Percentiles rank a stretch among this genome's conserved stretches.
Conservation (phyloP, 2,113 vertebrate species). For the Corythaixoides concolor region DNA sequence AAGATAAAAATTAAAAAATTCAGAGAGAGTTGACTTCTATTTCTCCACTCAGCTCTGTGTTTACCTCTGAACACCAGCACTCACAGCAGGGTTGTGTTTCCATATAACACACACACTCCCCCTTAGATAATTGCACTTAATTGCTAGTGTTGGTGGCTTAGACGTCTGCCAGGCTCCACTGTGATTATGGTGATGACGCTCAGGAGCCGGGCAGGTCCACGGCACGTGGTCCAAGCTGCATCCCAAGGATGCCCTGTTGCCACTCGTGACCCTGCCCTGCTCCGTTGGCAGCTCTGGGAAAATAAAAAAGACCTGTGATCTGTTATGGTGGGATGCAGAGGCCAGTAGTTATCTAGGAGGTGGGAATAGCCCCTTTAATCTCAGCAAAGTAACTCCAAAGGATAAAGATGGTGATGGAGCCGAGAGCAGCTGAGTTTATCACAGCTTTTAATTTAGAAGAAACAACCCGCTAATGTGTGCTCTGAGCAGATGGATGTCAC, state of each 20-base stretch:
- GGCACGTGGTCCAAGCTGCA: accelerated
- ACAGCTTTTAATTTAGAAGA: conserved; percentile 19
- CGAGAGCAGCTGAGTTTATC: background rate
- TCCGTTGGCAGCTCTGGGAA: background rate
- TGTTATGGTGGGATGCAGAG: background rate
- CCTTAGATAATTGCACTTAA: background rate
- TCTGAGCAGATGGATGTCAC: conserved; percentile 16
- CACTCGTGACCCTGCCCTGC: accelerated
- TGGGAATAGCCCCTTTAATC: background rate
- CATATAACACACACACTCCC: background rate
- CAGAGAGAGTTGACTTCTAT: background rate
- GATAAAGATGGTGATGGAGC: background rate
- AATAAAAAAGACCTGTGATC: background rate
- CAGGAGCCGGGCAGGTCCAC: background rate
- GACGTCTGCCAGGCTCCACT: background rate
- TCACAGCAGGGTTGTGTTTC: background rate
- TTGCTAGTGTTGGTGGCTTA: background rate
- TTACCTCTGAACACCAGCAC: background rate
- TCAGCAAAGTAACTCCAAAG: background rate
- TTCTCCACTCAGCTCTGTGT: background rate
- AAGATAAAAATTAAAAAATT: background rate
- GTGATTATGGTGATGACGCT: accelerated
- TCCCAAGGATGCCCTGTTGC: accelerated
- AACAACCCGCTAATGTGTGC: background rate
- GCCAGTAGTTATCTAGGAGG: background rate